Base-by-base conservation (phyloP, 2,113 vertebrate species). In the Varanus salvator region DNA sequence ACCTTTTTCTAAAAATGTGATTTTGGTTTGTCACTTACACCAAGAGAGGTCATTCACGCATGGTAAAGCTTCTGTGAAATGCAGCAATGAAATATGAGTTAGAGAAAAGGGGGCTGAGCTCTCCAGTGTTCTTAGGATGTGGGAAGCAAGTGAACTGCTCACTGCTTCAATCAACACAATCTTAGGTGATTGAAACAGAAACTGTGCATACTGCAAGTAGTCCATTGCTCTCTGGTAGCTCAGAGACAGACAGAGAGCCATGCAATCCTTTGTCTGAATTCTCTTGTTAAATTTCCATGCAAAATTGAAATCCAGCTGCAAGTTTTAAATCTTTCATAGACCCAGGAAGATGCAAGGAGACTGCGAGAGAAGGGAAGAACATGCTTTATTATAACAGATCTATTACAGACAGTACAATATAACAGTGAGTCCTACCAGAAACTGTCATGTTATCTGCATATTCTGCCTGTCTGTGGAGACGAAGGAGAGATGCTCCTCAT, bases 1-100 rank as follows among this genome's bases (percentile, higher is more conserved):
- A 95, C 89, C 91, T 95, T 96, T 57, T 52, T 31, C 71, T 96
- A 95, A 96, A 90, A 95, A 95, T 96, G 88, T 91, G 91, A 95
- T 95, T 96, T 92, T 93, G 91, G 95, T 96, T 96, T 96, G 95
- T 96, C 86, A 66, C 85, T 94, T 66, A 57, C 60, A 91, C 90
- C 94, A 86, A 90, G 91, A 86, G 91, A 96, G 94, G 96, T 95
- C 96, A 85, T 93, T 95, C 91, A 77, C 64, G 52, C 92, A 87
- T 90, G 86, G 89, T 90, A 95, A 96, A 95, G 80, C 90, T 94
- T 91, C 90, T 94, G 88, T 94, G 93, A 96, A 96, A 94, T 50
- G 85, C 2, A 75, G 82, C 88, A 82, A 84, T 21, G 80, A 96
- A 96, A 95, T 91, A 94, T 57, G 94, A 95, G 90, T 94, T 95